Evolutionary conservation across 2,113 vertebrate genomes (phyloP), one percentile per base, ranked within the genome.

Genomic region (Leptobrachium leishanense): DNA sequence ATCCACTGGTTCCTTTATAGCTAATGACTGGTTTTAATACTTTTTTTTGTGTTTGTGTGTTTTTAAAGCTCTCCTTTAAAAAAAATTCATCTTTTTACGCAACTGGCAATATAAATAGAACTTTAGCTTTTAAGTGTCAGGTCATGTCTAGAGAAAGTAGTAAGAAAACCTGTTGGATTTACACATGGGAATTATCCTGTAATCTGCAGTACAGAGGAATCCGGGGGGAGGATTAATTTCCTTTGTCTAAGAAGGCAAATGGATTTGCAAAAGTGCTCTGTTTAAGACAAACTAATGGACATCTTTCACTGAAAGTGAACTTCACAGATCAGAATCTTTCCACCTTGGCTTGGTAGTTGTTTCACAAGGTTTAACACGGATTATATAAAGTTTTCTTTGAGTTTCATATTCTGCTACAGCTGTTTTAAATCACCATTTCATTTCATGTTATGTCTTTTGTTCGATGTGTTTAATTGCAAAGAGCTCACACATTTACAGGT

Each of bases 1-100:
- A 85, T 82, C 88, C 88, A 86, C 75, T 88, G 88, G 84, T 81
- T 86, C 54, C 81, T 87, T 84, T 81, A 79, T 81, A 83, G 81
- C 82, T 84, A 79, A 79, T 43, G 75, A 85, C 75, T 85, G 69
- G 72, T 83, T 70, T 63, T 73, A 55, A 3, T n/a, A 5, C 4
- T 5, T 50, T 50, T n/a, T 50, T 11, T 41, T 68, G 42, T 72
- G 74, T 76, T 31, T 31, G 63, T 75, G 66, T 82, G 64, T 64
- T 84, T 83, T 69, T 63, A 53, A 43, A 74, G 54, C 1, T 2
- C 42, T 68, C 64, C 75, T 78, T 83, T 86, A 79, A 76, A 79
- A 82, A 76, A 63, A n/a, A 77, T 77, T 85, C 84, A 6, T 2
- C 79, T 82, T 83, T 86, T 44, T 84, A 77, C 82, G 82, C 75